Percentiles rank a stretch among this genome's conserved stretches.
Conservation (phyloP, 2,113 vertebrate species). For the Hippocampus mohnikei region DNA sequence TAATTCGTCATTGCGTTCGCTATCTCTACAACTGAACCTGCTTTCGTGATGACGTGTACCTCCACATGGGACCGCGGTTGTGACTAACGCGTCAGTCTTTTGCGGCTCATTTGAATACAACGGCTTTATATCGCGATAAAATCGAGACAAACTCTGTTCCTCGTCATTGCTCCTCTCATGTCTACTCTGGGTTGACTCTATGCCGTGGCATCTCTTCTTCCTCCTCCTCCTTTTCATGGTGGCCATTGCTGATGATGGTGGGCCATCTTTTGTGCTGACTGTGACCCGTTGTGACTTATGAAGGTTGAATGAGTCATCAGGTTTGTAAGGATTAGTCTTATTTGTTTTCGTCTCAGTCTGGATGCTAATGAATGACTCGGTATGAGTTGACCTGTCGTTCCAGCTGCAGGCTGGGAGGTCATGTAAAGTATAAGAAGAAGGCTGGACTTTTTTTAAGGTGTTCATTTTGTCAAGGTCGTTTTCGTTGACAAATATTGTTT, state of each 20-base stretch:
- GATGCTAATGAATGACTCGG: slow-evolving; percentile 29
- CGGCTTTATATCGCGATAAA: not conserved
- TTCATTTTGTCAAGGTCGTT: slow-evolving; percentile 31
- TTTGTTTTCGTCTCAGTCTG: slow-evolving; percentile 20
- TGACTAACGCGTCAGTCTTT: slow-evolving; percentile 8
- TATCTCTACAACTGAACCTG: not conserved
- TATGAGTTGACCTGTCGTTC: slow-evolving; percentile 28
- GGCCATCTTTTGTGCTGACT: not conserved
- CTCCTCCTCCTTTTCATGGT: slow-evolving; percentile 62
- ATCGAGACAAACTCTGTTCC: slow-evolving; percentile 29
- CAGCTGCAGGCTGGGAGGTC: slow-evolving; percentile 29
- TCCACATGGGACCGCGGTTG: not conserved
- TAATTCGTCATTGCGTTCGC: not conserved
- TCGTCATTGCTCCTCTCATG: slow-evolving; percentile 52
- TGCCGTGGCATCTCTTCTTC: slow-evolving; percentile 61
- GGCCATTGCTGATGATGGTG: slow-evolving; percentile 28
- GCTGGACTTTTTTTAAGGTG: slow-evolving; percentile 22
- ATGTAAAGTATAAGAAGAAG: not conserved
- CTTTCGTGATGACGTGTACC: slow-evolving; percentile 12
- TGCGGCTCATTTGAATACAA: slow-evolving; percentile 25
- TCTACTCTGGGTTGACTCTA: slow-evolving; percentile 38
- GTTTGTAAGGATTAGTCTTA: slow-evolving; percentile 14
- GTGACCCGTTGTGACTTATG: not conserved
- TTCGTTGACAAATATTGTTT: slow-evolving; percentile 36
- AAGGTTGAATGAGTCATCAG: slow-evolving; percentile 8